Evolutionary conservation across 2,797 vertebrate genomes (phyloP).

Genomic region (Takifugu ocellatus): DNA sequence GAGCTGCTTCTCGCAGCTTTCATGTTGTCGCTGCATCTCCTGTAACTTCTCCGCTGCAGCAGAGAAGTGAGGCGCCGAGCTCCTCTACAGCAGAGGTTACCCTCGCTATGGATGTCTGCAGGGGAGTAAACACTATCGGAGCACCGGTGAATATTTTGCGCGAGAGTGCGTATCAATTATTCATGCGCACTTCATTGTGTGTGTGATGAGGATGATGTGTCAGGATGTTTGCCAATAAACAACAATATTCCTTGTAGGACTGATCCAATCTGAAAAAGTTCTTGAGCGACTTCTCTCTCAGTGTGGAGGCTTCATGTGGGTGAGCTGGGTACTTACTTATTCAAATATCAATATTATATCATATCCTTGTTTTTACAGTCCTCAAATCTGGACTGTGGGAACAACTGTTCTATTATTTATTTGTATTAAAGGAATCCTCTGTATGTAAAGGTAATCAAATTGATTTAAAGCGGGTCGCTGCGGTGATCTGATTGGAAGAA

Average conservation of each 20-base stretch:
- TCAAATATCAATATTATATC: constrained; percentile 75
- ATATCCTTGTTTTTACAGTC: constrained; percentile 58
- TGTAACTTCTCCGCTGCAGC: constrained; percentile 62
- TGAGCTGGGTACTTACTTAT: constrained; percentile 67
- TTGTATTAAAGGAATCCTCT: constrained; percentile 45
- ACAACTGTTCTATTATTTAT: constrained; percentile 27
- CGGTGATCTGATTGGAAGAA: constrained; percentile 38
- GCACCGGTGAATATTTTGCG: constrained; percentile 72
- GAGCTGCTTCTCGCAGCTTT: constrained; percentile 68
- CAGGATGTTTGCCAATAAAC: constrained; percentile 83
- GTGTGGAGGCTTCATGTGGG: constrained; percentile 51
- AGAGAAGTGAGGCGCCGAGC: constrained; percentile 59
- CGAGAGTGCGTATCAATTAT: constrained; percentile 76
- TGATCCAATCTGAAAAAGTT: constrained; percentile 73
- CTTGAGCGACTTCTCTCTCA: constrained; percentile 65
- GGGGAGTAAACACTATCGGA: constrained; percentile 78
- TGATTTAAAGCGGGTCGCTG: constrained; percentile 53
- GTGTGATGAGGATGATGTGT: constrained; percentile 70
- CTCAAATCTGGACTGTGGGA: constrained; percentile 51
- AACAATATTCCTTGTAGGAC: constrained; percentile 75
- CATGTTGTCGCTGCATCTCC: constrained; percentile 68
- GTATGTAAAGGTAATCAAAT: constrained; percentile 49
- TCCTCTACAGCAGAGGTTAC: constrained; percentile 74
- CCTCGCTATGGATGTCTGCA: constrained; percentile 78
- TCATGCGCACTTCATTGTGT: constrained; percentile 75